Conservation (phyloP, 1,140 invertebrate species). For the Monomorium pharaonis region DNA sequence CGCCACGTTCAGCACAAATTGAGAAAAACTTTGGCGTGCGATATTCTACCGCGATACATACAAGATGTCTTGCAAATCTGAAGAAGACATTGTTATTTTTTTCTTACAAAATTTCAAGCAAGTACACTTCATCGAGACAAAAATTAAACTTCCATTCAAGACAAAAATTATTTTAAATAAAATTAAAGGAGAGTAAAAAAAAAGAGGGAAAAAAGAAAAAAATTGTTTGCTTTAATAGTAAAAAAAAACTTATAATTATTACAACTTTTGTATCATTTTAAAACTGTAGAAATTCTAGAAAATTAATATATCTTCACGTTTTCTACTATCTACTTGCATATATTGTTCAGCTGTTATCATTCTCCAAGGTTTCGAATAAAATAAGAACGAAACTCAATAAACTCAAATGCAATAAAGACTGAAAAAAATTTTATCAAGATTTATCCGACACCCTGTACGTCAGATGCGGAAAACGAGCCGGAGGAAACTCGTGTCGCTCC, state of each 20-base stretch:
- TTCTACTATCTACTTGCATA: neutral
- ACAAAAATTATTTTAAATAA: neutral
- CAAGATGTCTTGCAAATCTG: neutral
- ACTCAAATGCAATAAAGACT: neutral
- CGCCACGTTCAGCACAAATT: conserved; percentile 57
- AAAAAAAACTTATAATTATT: neutral
- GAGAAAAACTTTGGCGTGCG: conserved; percentile 51
- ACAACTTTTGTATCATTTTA: neutral
- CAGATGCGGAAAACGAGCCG: conserved; percentile 23
- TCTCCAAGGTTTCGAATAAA: neutral
- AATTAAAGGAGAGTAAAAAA: neutral
- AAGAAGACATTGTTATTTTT: neutral
- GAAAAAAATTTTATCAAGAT: neutral
- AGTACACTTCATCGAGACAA: neutral
- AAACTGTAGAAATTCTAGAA: neutral
- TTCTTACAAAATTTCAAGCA: neutral
- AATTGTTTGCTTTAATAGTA: neutral
- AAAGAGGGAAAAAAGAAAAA: neutral
- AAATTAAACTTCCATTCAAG: neutral
- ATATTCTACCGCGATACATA: conserved; percentile 22
- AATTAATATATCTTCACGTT: neutral
- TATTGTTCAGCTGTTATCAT: neutral
- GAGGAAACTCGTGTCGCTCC: conserved; percentile 45
- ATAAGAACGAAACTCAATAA: neutral
- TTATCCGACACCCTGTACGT: neutral